These are phyloP conservation scores for Galagoides demidoff DNA, from an alignment of 2,797 vertebrate genomes.

Conservation along the genomic window DNA sequence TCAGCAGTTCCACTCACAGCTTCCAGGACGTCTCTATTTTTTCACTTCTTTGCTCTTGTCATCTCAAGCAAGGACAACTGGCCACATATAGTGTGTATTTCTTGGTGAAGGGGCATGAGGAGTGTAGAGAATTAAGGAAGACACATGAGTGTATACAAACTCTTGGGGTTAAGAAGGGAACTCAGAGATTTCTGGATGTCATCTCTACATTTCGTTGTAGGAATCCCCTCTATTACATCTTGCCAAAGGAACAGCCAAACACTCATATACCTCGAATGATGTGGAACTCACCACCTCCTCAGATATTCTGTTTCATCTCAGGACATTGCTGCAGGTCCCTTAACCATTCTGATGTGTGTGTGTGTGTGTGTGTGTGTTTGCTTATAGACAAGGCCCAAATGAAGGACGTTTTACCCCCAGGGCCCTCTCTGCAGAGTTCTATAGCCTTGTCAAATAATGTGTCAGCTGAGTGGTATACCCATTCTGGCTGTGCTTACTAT, in stretches of 20 bases:
- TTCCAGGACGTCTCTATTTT: conserved; percentile 1
- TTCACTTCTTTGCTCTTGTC: conserved; percentile 25
- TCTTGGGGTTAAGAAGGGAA: background rate
- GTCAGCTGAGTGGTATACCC: background rate
- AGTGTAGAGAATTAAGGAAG: conserved; percentile 6
- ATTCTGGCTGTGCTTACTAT: background rate
- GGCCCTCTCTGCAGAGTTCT: background rate
- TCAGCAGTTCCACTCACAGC: conserved; percentile 11
- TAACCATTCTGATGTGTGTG: background rate
- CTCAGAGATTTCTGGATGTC: background rate
- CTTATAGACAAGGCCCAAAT: background rate
- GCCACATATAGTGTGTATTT: background rate
- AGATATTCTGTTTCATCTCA: background rate
- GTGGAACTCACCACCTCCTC: background rate
- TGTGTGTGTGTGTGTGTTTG: background rate
- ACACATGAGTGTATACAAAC: background rate
- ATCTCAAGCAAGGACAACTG: conserved; percentile 14
- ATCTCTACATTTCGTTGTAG: background rate
- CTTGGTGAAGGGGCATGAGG: background rate
- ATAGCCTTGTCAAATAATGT: background rate
- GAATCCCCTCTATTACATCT: background rate
- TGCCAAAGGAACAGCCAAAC: background rate
- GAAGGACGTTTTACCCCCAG: background rate
- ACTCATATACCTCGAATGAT: background rate
- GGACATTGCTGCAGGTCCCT: background rate